phyloP scores from a whole-genome alignment of 2,888 invertebrate species.

The Drosophila macrothrix region DNA sequence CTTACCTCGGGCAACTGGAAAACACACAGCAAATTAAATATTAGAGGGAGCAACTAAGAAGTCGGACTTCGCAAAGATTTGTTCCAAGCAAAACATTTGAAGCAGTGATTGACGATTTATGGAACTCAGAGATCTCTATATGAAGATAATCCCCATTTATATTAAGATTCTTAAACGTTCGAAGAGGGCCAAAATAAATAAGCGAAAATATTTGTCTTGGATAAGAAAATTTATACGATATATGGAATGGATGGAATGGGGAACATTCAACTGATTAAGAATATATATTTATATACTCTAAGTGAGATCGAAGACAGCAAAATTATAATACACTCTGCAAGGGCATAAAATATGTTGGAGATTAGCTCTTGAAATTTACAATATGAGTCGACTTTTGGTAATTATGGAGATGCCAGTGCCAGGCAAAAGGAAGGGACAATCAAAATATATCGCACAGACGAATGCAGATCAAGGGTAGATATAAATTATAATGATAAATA shows the following conservation, averaged over 20 bases:
- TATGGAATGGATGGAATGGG: too few species aligned
- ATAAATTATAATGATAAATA: not conserved
- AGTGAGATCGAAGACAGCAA: not conserved
- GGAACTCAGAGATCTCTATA: too few species aligned
- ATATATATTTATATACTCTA: not conserved
- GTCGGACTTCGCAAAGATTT: not conserved
- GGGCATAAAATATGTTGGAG: not conserved
- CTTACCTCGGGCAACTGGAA: constrained; percentile 41
- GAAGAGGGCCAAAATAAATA: too few species aligned
- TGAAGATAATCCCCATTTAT: too few species aligned
- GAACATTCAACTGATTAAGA: too few species aligned
- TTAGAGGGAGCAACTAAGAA: not conserved
- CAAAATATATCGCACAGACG: not conserved
- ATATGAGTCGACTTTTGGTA: not conserved
- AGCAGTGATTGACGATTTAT: too few species aligned
- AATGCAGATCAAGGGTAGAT: not conserved
- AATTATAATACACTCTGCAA: not conserved
- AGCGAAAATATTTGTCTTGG: too few species aligned
- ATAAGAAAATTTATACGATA: not conserved
- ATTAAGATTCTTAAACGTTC: too few species aligned
- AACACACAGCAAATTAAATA: not conserved
- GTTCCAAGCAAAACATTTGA: not conserved
- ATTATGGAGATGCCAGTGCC: not conserved
- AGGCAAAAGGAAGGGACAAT: not conserved
- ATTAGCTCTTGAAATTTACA: not conserved